Evolutionary conservation across 2,113 vertebrate genomes (phyloP).

Genomic region (Daboia siamensis): DNA sequence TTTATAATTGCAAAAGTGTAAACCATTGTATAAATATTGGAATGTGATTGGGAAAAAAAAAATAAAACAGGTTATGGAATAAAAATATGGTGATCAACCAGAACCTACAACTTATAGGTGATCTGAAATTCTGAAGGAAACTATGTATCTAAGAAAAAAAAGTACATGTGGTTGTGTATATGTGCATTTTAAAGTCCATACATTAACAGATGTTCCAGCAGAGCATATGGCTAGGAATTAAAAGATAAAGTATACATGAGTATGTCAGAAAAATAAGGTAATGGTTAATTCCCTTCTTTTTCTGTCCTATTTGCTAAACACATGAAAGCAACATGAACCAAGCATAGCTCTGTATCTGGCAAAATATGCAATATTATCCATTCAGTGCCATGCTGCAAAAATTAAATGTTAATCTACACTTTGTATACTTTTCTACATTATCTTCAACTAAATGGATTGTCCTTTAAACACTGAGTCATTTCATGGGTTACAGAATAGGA

Average conservation of each 20-base stretch:
- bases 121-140: conserved; percentile 34
- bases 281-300: conserved; percentile 49
- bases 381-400: conserved; percentile 25
- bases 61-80: neutral
- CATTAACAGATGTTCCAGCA: conserved; percentile 57
- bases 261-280: conserved; percentile 58
- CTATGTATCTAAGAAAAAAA: neutral
- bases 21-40: conserved; percentile 2
- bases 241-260: conserved; percentile 52
- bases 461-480: conserved; percentile 3
- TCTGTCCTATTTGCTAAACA: conserved; percentile 49
- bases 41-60: neutral
- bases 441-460: neutral
- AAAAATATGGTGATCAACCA: conserved; percentile 42
- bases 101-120: conserved; percentile 35
- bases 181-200: neutral
- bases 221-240: conserved; percentile 65
- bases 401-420: conserved; percentile 20
- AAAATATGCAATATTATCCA: conserved; percentile 43
- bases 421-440: conserved; percentile 20
- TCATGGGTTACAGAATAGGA: neutral
- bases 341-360: conserved; percentile 35
- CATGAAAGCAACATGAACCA: conserved; percentile 50
- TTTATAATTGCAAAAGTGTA: conserved; percentile 16
- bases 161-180: neutral